phyloP scores from a whole-genome alignment of 1,140 invertebrate genomes.

The roundworm (Caenorhabditis elegans) region DNA sequence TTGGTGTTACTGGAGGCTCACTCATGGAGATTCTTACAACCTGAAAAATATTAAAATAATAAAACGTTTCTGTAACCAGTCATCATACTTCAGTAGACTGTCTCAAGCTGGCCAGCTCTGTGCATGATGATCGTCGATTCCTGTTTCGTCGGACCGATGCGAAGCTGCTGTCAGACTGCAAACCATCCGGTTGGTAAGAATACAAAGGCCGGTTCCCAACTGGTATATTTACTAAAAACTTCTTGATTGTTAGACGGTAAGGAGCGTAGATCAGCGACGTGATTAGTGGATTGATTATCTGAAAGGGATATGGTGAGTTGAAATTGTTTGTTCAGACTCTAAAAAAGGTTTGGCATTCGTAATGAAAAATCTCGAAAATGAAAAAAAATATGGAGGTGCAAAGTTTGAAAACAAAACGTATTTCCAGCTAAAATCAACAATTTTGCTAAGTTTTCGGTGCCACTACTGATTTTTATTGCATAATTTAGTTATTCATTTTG shows the following conservation, averaged over 20 bases:
- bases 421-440: too few species aligned
- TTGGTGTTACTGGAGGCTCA: conserved; percentile 37
- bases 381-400: too few species aligned
- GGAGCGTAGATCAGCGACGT: conserved; percentile 66
- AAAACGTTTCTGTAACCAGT: background rate
- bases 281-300: conserved; percentile 66
- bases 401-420: too few species aligned
- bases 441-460: too few species aligned
- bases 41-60: background rate
- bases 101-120: conserved; percentile 41
- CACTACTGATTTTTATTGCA: too few species aligned
- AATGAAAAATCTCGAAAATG: too few species aligned
- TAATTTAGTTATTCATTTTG: too few species aligned
- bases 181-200: conserved; percentile 51
- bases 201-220: conserved; percentile 60
- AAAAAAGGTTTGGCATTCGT: too few species aligned
- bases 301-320: background rate
- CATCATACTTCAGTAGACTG: conserved; percentile 42
- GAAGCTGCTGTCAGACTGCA: conserved; percentile 57
- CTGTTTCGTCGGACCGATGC: conserved; percentile 40
- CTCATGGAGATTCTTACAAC: conserved; percentile 42
- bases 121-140: conserved; percentile 44
- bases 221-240: conserved; percentile 63
- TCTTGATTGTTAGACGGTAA: conserved; percentile 60
- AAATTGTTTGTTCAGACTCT: too few species aligned